Conservation (phyloP, 2,113 vertebrate genomes). For the Rousettus leschenaultii region DNA sequence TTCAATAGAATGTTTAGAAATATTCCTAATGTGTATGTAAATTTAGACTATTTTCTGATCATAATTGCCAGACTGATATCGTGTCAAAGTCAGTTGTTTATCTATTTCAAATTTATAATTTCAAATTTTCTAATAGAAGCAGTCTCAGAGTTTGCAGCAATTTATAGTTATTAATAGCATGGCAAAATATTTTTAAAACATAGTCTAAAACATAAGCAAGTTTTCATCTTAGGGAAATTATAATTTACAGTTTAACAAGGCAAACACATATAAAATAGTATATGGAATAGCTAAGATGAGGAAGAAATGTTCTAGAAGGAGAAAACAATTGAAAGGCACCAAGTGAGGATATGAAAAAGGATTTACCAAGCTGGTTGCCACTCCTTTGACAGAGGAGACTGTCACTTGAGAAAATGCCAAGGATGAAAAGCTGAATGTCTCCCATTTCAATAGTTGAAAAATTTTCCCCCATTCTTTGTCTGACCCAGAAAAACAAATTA, state of each 20-base stretch:
- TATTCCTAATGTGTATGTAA: background rate
- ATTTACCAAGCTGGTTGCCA: background rate
- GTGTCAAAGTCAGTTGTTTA: constrained; percentile 34
- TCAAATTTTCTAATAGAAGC: constrained; percentile 42
- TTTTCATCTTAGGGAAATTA: constrained; percentile 39
- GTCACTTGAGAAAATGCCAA: background rate
- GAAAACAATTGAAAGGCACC: background rate
- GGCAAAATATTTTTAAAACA: constrained; percentile 34
- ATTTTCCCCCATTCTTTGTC: background rate
- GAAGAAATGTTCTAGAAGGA: background rate
- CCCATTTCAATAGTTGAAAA: background rate
- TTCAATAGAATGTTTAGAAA: constrained; percentile 2
- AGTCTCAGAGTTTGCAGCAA: constrained; percentile 5
- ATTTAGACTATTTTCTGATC: constrained; percentile 40
- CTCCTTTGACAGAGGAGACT: background rate
- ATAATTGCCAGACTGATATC: background rate
- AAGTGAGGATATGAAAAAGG: background rate
- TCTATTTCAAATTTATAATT: background rate
- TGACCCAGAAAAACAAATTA: background rate
- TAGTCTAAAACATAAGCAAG: background rate
- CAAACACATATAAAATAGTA: background rate
- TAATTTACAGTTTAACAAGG: background rate
- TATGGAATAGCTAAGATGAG: background rate
- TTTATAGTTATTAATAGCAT: constrained; percentile 3
- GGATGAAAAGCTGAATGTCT: background rate